Evolutionary conservation across 2,113 vertebrate species (phyloP).

Genomic region (Gnathonemus longibarbis): DNA sequence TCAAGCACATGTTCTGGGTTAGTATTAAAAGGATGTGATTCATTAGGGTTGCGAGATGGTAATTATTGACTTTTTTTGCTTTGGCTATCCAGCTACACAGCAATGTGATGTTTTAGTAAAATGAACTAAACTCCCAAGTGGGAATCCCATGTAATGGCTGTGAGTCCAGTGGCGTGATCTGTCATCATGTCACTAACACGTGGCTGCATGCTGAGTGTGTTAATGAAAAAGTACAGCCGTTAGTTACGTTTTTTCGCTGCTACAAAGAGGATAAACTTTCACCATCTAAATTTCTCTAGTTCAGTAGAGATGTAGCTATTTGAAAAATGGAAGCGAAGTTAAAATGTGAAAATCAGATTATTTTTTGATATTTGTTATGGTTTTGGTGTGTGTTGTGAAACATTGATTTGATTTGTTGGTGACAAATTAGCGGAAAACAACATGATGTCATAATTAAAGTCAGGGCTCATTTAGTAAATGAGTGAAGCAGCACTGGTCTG

Average conservation of each 20-base stretch:
- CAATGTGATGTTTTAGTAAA: neutral
- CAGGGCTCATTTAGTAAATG: neutral
- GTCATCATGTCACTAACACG: neutral
- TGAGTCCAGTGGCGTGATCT: neutral
- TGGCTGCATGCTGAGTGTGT: neutral
- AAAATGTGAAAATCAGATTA: neutral
- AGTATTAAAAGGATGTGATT: neutral
- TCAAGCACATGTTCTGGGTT: neutral
- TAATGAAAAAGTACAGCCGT: neutral
- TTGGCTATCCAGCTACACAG: neutral
- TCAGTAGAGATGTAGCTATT: neutral
- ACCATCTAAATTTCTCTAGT: neutral
- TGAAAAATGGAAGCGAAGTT: neutral
- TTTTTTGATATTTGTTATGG: neutral
- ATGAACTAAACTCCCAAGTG: neutral
- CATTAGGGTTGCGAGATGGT: neutral
- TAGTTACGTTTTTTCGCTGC: neutral
- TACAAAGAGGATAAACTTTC: neutral
- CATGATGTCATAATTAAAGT: constrained; percentile 6
- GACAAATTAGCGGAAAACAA: neutral
- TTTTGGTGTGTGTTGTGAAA: neutral
- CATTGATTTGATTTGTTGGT: neutral
- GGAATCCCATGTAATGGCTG: neutral
- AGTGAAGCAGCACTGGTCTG: neutral
- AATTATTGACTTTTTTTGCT: neutral